Evolutionary conservation across 23 tunicate species (phyloP).

Genomic region (Pegea sp.): DNA sequence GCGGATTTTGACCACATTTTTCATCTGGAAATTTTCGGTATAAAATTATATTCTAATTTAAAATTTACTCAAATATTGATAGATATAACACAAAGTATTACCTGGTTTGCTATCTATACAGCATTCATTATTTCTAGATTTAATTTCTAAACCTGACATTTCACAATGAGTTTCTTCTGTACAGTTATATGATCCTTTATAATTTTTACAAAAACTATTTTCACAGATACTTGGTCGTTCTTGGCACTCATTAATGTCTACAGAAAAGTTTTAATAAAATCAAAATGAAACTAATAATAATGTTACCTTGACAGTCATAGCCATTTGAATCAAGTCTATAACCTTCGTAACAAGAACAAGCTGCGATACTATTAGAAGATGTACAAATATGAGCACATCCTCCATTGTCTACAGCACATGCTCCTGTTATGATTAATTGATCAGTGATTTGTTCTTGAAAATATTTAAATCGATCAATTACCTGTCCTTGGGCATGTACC

Average conservation of each 20-base stretch:
- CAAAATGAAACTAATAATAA: neutral
- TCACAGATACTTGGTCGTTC: neutral
- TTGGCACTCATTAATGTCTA: neutral
- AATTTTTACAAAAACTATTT: too few species aligned
- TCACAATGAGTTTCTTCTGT: too few species aligned
- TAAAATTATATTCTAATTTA: neutral
- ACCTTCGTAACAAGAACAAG: neutral
- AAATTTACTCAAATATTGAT: too few species aligned
- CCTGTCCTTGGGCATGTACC: neutral
- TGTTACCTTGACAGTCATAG: neutral
- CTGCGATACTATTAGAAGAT: neutral
- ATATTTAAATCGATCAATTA: neutral
- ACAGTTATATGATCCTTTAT: too few species aligned
- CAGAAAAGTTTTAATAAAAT: neutral
- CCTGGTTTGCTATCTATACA: too few species aligned
- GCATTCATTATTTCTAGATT: too few species aligned
- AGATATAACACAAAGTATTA: too few species aligned
- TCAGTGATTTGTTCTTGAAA: neutral
- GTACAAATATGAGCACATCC: neutral
- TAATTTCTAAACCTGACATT: too few species aligned
- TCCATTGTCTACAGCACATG: neutral
- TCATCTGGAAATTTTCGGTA: neutral
- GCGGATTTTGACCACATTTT: conserved; percentile 1
- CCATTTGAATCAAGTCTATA: neutral
- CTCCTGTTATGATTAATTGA: neutral